Base-by-base conservation (phyloP, 1,140 invertebrate genomes). In the Andrena cerasifolii region DNA sequence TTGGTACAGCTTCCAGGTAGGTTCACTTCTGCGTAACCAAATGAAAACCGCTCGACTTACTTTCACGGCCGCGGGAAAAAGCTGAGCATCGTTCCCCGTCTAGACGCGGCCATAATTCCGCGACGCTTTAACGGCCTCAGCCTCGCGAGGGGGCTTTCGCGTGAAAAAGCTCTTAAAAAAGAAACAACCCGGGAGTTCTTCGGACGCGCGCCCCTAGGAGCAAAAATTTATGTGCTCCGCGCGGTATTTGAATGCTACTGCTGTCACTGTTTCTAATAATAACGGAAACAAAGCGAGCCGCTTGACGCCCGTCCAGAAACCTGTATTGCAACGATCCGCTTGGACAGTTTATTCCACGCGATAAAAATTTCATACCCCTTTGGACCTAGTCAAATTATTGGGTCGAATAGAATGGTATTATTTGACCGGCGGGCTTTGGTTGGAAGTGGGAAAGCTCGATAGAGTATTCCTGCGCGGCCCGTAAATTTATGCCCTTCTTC, bases 1-100 rank as follows among this genome's bases (percentile, higher is more conserved):
- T 67, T 67, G n/a, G 51, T 45, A 67, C 72, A 51, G 31, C 14
- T 58, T 56, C 63, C 12, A 21, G 63, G 73, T 53, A 68, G 43
- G 53, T 68, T 76, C 68, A 68, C 58, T 76, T 51, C 75, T 77
- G 54, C 56, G 24, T 33, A 51, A 51, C 33, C 43, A 43, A 73
- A 78, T 61, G 68, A 78, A 78, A 78, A 73, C n/a, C 58, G 7
- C 67, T 43, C 47, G 40, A 31, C 76, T 78, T 78, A 78, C 76
- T 72, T 78, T 78, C 76, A 63, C 76, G 76, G 58, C 31, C 67
- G 65, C 49, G 58, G 63, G 62, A 63, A 73, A 70, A 62, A 71
- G 54, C 24, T 18, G 36, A 77, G 68, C 3, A 40, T 51, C 67
- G 40, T 56, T 78, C 65, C 40, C 59, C 51, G 58, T 65, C 49